These are phyloP conservation scores for Geotria australis DNA, from an alignment of 2,797 vertebrate genomes.

Conservation along the genomic window DNA sequence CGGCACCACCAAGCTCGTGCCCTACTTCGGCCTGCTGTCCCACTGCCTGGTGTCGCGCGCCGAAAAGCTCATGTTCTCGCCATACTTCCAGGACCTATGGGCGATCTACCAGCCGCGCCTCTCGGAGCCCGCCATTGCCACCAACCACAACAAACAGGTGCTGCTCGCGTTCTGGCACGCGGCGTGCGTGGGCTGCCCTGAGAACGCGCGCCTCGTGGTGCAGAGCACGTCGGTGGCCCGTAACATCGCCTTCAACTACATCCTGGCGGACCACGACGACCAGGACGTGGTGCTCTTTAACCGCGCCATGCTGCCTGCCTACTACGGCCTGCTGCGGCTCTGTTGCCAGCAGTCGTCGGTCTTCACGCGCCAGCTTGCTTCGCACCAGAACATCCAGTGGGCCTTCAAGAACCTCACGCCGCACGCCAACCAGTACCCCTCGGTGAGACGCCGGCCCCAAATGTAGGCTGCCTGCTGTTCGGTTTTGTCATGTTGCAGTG, in stretches of 20 bases:
- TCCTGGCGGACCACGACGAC: slow-evolving; percentile 90
- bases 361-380: slow-evolving; percentile 84
- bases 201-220: slow-evolving; percentile 90
- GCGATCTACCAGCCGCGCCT: slow-evolving; percentile 95
- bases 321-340: slow-evolving; percentile 86
- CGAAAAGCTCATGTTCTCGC: slow-evolving; percentile 96
- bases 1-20: slow-evolving; percentile 86
- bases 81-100: slow-evolving; percentile 96
- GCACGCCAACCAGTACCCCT: slow-evolving; percentile 94
- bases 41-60: slow-evolving; percentile 98
- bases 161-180: slow-evolving; percentile 97
- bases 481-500: neutral
- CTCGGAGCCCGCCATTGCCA: slow-evolving; percentile 86
- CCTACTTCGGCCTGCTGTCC: slow-evolving; percentile 98
- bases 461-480: slow-evolving; percentile 1
- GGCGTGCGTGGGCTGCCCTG: slow-evolving; percentile 72
- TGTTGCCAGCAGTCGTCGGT: slow-evolving; percentile 81
- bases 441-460: slow-evolving; percentile 20
- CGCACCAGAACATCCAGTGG: slow-evolving; percentile 98
- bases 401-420: slow-evolving; percentile 97
- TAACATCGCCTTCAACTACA: slow-evolving; percentile 99
- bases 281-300: slow-evolving; percentile 99
- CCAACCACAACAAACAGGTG: slow-evolving; percentile 97
- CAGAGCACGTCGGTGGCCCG: slow-evolving; percentile 93
- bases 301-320: slow-evolving; percentile 86